phyloP scores from a whole-genome alignment of 2,113 vertebrate genomes.

The Eretmochelys imbricata region DNA sequence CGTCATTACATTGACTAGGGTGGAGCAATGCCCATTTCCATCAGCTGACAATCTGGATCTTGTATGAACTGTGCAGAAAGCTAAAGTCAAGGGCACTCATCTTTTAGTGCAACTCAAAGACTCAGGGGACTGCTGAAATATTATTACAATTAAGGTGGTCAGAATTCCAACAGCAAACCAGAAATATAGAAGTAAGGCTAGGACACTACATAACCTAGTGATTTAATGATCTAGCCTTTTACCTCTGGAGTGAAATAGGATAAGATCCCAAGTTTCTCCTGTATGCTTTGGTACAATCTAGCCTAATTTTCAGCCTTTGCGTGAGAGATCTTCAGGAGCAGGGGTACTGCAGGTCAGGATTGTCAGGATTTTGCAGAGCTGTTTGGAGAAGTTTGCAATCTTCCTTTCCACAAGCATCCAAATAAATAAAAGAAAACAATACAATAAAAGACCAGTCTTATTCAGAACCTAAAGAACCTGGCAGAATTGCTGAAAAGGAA shows the following conservation, averaged over 20 bases:
- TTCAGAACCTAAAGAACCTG: background rate
- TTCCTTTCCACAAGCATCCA: background rate
- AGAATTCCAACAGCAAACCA: background rate
- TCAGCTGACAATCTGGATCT: accelerated
- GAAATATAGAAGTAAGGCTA: background rate
- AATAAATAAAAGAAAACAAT: background rate
- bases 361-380: background rate
- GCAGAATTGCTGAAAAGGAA: background rate
- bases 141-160: accelerated
- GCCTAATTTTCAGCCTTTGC: background rate
- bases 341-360: background rate
- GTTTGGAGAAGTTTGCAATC: background rate
- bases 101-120: accelerated
- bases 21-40: background rate
- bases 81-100: accelerated
- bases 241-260: background rate
- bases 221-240: background rate
- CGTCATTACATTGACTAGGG: background rate
- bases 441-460: background rate
- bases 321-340: background rate
- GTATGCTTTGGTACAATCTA: background rate
- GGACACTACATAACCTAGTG: background rate
- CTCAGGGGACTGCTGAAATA: accelerated
- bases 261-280: accelerated
- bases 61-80: accelerated